These are phyloP conservation scores for Eulemur albifrons DNA, from an alignment of 2,797 vertebrate genomes.

Conservation along the genomic window DNA sequence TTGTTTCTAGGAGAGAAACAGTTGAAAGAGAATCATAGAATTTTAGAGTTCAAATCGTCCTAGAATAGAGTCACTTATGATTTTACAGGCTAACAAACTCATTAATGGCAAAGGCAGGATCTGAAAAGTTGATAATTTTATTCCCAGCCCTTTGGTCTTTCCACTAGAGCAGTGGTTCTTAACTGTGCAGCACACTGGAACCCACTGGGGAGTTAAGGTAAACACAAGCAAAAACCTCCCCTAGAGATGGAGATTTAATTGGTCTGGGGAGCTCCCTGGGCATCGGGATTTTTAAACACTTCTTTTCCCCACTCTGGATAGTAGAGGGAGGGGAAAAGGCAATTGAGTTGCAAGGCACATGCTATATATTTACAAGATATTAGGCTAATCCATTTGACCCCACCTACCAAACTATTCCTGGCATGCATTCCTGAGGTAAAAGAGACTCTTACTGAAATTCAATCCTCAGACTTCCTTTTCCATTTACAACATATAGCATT, in stretches of 20 bases:
- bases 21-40: neutral
- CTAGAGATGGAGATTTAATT: neutral
- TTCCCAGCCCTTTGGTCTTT: constrained; percentile 13
- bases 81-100: neutral
- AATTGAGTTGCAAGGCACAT: neutral
- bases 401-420: neutral
- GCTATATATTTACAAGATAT: neutral
- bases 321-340: neutral
- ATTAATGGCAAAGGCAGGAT: neutral
- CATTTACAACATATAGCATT: neutral
- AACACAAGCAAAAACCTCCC: neutral
- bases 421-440: neutral
- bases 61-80: neutral
- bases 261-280: neutral
- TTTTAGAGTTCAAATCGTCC: constrained; percentile 4
- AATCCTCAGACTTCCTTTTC: neutral
- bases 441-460: constrained; percentile 16
- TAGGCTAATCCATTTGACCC: neutral
- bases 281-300: neutral
- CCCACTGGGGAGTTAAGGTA: neutral
- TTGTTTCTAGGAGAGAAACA: constrained; percentile 1
- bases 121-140: neutral
- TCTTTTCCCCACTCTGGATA: neutral
- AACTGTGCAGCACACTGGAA: neutral
- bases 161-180: neutral